A percentile compares a stretch with the other conserved stretches of the same genome.
phyloP scores from a whole-genome alignment of 2,113 vertebrate genomes.

The Octodon degus region DNA sequence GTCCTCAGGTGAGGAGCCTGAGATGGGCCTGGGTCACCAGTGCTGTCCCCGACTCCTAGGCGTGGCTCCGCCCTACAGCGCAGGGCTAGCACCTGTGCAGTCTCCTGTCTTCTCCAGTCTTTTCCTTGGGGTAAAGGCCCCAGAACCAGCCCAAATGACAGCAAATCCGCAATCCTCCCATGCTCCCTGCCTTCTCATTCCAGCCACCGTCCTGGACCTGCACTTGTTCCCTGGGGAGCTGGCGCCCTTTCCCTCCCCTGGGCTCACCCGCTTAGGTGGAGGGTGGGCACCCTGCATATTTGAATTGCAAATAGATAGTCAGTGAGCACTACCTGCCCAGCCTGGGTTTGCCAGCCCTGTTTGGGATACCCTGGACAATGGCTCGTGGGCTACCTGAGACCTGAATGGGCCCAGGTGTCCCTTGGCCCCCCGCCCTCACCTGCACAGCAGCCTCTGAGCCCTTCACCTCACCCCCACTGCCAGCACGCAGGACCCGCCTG shows the following conservation, averaged over 20 bases:
- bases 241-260: background rate
- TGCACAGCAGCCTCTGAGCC: background rate
- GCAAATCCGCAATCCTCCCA: accelerated
- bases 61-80: background rate
- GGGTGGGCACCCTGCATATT: background rate
- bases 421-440: background rate
- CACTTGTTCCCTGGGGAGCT: accelerated
- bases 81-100: background rate
- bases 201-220: background rate
- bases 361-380: background rate
- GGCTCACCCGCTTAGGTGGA: background rate
- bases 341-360: no score
- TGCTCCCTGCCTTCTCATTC: accelerated
- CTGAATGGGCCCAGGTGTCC: accelerated
- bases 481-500: background rate
- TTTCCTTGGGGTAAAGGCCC: background rate
- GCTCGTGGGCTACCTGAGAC: no score
- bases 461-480: background rate
- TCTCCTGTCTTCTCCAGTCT: accelerated
- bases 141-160: background rate
- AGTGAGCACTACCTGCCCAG: background rate
- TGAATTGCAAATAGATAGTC: background rate
- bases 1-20: background rate
- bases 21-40: background rate
- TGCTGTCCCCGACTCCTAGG: no score